phyloP scores from a whole-genome alignment of 2,797 vertebrate species.

The Chiloscyllium punctatum region DNA sequence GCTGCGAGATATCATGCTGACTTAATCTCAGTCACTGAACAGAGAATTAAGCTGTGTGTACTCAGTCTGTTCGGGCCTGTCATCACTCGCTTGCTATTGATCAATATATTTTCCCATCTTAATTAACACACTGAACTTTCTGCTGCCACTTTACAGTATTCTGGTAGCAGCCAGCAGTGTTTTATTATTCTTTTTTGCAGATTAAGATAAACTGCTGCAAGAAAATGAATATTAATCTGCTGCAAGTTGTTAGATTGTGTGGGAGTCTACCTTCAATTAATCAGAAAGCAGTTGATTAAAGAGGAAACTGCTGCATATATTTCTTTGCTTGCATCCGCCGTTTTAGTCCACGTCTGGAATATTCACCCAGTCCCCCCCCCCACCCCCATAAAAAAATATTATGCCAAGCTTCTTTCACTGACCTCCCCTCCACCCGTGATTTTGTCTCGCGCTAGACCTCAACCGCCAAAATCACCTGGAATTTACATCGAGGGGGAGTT shows the following conservation, averaged over 20 bases:
- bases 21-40: not conserved
- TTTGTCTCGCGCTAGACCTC: not conserved
- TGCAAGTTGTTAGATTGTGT: not conserved
- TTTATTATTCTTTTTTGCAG: not conserved
- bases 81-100: not conserved
- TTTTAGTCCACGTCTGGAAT: not conserved
- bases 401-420: not conserved
- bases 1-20: not conserved
- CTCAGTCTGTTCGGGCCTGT: not conserved
- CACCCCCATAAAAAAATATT: not conserved
- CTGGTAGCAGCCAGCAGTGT: too few relatives aligned
- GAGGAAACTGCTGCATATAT: not conserved
- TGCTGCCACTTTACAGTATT: not conserved
- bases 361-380: not conserved
- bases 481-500: not conserved
- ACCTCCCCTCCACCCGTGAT: not conserved
- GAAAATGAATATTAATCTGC: conserved; percentile 26
- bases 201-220: conserved; percentile 23
- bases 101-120: conserved; percentile 30
- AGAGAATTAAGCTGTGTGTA: not conserved
- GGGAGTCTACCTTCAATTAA: conserved; percentile 20
- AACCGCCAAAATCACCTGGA: not conserved
- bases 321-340: not conserved
- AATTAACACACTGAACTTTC: conserved; percentile 18
- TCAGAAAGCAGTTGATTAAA: not conserved